Evolutionary conservation across 2,888 invertebrate genomes (phyloP).

Genomic region (Bombylius discolor): DNA sequence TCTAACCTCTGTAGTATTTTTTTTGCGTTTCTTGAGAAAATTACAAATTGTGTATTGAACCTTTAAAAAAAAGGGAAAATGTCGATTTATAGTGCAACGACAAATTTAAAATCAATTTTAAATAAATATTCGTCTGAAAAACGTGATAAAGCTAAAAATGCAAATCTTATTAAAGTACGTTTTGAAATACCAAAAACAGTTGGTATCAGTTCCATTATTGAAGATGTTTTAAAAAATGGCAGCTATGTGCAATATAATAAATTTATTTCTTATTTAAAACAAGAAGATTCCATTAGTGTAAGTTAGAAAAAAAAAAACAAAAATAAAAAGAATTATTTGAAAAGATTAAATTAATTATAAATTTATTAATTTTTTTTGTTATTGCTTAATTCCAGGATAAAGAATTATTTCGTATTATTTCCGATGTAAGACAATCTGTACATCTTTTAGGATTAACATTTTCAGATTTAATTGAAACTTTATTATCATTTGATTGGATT

Average conservation of each 20-base stretch:
- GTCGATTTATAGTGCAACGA: constrained; percentile 28
- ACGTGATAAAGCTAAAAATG: constrained; percentile 27
- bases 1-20: no score
- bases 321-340: no score
- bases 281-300: constrained; percentile 12
- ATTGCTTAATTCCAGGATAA: constrained; percentile 36
- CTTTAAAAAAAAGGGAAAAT: constrained; percentile 14
- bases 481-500: constrained; percentile 48
- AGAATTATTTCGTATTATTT: constrained; percentile 43
- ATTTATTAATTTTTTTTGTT: neutral
- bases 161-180: constrained; percentile 29
- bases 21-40: no score
- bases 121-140: constrained; percentile 25
- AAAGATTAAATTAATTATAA: neutral
- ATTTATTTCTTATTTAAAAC: constrained; percentile 23
- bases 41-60: no score
- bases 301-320: neutral
- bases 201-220: constrained; percentile 23
- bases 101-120: constrained; percentile 28
- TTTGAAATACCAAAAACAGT: constrained; percentile 26
- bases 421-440: constrained; percentile 44
- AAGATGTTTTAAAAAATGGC: constrained; percentile 19
- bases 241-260: constrained; percentile 25
- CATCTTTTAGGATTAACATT: constrained; percentile 45
- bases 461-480: constrained; percentile 44